Evolutionary conservation across 2,888 invertebrate species (phyloP).

Genomic region (Euzophera pinguis): DNA sequence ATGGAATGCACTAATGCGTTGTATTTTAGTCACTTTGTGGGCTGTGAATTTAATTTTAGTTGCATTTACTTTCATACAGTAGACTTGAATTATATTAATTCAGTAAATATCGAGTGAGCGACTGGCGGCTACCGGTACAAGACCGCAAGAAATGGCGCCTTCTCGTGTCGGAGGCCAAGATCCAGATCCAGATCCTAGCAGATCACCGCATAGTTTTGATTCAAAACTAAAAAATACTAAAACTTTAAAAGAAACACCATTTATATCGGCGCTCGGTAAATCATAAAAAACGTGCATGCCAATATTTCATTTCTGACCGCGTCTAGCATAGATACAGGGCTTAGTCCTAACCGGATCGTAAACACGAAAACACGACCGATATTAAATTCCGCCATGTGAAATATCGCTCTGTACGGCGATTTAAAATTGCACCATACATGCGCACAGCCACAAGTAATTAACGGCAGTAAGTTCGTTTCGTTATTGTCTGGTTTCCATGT

Average conservation of each 20-base stretch:
- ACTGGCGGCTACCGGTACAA: too few relatives aligned
- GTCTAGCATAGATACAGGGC: background rate
- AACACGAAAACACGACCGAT: slow-evolving; percentile 27
- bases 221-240: background rate
- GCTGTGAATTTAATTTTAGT: background rate
- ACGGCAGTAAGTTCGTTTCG: background rate
- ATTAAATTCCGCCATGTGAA: slow-evolving; percentile 41
- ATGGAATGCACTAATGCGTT: too few relatives aligned
- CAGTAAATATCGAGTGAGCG: too few relatives aligned
- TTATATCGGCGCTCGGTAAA: background rate
- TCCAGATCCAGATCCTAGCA: too few relatives aligned
- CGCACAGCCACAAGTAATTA: background rate
- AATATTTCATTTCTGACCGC: slow-evolving; percentile 9
- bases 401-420: slow-evolving; percentile 30
- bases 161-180: too few relatives aligned
- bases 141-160: too few relatives aligned
- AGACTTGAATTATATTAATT: too few relatives aligned
- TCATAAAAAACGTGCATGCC: background rate
- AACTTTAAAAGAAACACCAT: too few relatives aligned
- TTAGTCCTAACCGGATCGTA: slow-evolving; percentile 16
- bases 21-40: too few relatives aligned
- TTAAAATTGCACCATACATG: slow-evolving; percentile 28
- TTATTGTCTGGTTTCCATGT: too few relatives aligned
- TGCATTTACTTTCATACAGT: too few relatives aligned
- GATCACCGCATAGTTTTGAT: too few relatives aligned